phyloP scores from a whole-genome alignment of 2,113 vertebrate species.

The Perca schrenkii region DNA sequence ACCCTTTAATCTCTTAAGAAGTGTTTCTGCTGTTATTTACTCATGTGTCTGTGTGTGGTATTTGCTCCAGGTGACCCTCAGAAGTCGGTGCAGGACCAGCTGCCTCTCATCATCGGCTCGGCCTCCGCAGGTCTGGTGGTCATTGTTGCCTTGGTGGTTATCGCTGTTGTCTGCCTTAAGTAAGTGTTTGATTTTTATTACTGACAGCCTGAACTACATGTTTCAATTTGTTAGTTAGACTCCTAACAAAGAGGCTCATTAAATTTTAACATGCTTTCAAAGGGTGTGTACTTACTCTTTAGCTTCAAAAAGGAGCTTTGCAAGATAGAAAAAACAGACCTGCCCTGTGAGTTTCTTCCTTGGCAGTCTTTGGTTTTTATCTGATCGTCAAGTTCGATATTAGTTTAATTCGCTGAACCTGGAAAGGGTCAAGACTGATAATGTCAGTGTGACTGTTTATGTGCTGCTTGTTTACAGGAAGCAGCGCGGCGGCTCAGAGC shows the following conservation, averaged over 20 bases:
- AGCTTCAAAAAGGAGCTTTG: conserved; percentile 32
- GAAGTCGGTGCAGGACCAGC: conserved; percentile 93
- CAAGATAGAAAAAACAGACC: background rate
- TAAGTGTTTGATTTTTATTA: conserved; percentile 79
- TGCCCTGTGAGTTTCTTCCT: background rate
- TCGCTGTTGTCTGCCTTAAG: conserved; percentile 97
- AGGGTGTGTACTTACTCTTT: conserved; percentile 27
- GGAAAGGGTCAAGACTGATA: conserved; percentile 50
- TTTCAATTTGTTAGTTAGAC: conserved; percentile 61
- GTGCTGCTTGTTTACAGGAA: conserved; percentile 87
- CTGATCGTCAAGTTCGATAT: conserved; percentile 27
- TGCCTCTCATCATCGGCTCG: conserved; percentile 96
- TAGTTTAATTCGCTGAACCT: conserved; percentile 35
- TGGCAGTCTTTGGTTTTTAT: conserved; percentile 5
- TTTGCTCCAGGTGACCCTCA: conserved; percentile 85
- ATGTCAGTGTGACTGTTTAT: conserved; percentile 65
- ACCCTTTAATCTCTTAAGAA: conserved; percentile 30
- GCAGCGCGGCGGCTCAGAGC: conserved; percentile 91
- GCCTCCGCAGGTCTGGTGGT: conserved; percentile 93
- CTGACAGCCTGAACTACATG: conserved; percentile 47
- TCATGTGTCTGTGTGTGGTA: conserved; percentile 27
- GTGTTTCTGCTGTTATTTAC: conserved; percentile 32
- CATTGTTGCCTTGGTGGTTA: conserved; percentile 93
- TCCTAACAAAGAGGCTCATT: conserved; percentile 66
- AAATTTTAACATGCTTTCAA: conserved; percentile 64